Base-by-base conservation (phyloP, 2,888 invertebrate species). In the Napeogenes inachia region DNA sequence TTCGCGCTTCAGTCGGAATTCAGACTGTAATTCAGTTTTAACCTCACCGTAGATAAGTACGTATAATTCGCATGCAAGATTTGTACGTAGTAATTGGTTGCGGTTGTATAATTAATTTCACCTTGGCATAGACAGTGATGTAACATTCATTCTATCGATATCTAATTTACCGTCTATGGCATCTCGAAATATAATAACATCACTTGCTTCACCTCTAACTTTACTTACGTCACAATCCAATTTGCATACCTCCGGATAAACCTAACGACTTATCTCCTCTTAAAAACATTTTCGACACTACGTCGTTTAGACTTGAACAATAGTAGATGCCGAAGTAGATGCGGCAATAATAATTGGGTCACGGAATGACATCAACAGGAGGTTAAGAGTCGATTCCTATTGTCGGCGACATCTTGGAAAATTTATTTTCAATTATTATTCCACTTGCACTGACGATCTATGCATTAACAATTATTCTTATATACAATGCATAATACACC, bases 51-150 rank as follows among this genome's bases (percentile, higher is more conserved):
- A 5, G 8, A 50, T 46, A 13, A 13, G 47, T 13, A 50, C 8
- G 47, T 50, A 57, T 30, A n/a, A 56, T 33, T 57, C n/a, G 30
- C 21, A 45, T 60, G 47, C 33, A 45, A 35, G 61, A 50, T 61
- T 53, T 53, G 60, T 35, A 54, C 50, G 35, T 38, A 33, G 33
- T 56, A 32, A 33, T 45, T 38, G 53, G 12, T 64, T 58, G 59
- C 60, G 64, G 61, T 62, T 66, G 60, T 64, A 64, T 64, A 68
- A 70, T 68, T 68, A 60, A 55, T 67, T 71, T 76, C 75, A 76
- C 81, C 80, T 81, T 81, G 78, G 69, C 73, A 74, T 70, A 74
- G 72, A 71, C 77, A 76, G 74, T 74, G 74, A 74, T 77, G 73
- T 74, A 77, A 78, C 77, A 76, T 73, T 74, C 77, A 76, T 73